Conservation (phyloP, 2,797 vertebrate genomes). For the Atherinosoma microstoma region DNA sequence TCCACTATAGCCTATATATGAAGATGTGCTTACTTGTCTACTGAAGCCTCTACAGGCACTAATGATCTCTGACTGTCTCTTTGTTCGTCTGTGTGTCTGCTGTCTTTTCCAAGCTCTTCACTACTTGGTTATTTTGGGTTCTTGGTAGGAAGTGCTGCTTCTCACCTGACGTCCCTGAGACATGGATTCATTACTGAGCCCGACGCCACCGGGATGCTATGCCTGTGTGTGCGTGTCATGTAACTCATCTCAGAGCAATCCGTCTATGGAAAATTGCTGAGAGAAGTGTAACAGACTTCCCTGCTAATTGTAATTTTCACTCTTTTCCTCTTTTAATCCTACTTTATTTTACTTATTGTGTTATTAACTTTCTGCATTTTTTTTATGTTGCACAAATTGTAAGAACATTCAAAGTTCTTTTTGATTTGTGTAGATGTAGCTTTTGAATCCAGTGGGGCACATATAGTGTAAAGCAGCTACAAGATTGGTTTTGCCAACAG, state of each 20-base stretch:
- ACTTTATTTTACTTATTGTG: background rate
- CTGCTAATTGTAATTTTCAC: background rate
- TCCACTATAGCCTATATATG: background rate
- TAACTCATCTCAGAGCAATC: constrained; percentile 80
- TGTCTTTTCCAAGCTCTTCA: constrained; percentile 32
- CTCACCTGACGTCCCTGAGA: constrained; percentile 84
- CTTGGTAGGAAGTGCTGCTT: constrained; percentile 71
- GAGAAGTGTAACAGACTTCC: constrained; percentile 84
- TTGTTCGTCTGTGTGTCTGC: constrained; percentile 22
- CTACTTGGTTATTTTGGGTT: constrained; percentile 72
- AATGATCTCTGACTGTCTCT: constrained; percentile 28
- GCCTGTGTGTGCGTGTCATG: constrained; percentile 48
- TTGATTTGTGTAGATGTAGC: too few relatives aligned
- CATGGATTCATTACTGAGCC: constrained; percentile 87
- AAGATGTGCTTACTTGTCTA: constrained; percentile 2
- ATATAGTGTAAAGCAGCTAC: background rate
- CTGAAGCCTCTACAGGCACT: constrained; percentile 31
- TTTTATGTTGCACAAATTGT: background rate
- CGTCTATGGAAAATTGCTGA: constrained; percentile 91
- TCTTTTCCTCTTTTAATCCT: background rate
- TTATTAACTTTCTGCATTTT: too few relatives aligned
- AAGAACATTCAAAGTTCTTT: background rate
- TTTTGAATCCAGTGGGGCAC: background rate
- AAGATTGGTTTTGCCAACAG: background rate
- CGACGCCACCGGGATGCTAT: constrained; percentile 78